phyloP scores from a whole-genome alignment of 1,140 invertebrate species.

The Oryzaephilus surinamensis region DNA sequence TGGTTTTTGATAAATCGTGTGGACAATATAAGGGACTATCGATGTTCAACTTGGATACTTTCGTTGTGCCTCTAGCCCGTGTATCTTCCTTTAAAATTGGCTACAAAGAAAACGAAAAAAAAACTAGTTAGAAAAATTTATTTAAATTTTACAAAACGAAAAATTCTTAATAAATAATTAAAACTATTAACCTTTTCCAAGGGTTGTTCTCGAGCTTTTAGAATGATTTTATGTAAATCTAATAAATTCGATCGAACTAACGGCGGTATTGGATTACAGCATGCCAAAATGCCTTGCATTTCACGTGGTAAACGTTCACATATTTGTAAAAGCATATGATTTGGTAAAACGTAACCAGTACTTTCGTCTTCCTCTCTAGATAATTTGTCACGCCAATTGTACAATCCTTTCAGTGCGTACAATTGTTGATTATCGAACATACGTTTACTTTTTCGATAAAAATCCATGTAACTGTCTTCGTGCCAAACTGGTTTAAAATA shows the following conservation, averaged over 20 bases:
- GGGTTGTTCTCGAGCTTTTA: conserved; percentile 63
- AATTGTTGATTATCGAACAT: conserved; percentile 80
- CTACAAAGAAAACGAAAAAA: conserved; percentile 23
- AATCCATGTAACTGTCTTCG: conserved; percentile 59
- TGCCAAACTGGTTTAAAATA: conserved; percentile 72
- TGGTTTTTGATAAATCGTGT: conserved; percentile 54
- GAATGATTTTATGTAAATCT: conserved; percentile 64
- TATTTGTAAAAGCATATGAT: conserved; percentile 90
- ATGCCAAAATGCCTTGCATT: conserved; percentile 85
- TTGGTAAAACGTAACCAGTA: conserved; percentile 81
- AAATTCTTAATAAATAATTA: neutral
- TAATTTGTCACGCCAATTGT: conserved; percentile 76
- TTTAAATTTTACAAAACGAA: no score
- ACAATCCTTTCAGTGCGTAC: conserved; percentile 71
- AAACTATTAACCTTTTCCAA: conserved; percentile 48
- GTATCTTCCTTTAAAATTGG: conserved; percentile 42
- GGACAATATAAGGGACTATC: conserved; percentile 49
- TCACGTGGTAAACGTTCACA: conserved; percentile 85
- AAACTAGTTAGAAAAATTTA: conserved; percentile 6
- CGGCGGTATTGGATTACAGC: conserved; percentile 87
- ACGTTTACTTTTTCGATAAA: conserved; percentile 70
- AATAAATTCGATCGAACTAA: conserved; percentile 68
- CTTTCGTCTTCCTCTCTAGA: conserved; percentile 90
- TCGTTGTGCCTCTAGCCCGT: conserved; percentile 36
- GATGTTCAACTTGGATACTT: conserved; percentile 40